A percentile compares a stretch with the other conserved stretches of the same genome.
phyloP scores from a whole-genome alignment of 2,797 vertebrate species.

The Telmatherina bonti region DNA sequence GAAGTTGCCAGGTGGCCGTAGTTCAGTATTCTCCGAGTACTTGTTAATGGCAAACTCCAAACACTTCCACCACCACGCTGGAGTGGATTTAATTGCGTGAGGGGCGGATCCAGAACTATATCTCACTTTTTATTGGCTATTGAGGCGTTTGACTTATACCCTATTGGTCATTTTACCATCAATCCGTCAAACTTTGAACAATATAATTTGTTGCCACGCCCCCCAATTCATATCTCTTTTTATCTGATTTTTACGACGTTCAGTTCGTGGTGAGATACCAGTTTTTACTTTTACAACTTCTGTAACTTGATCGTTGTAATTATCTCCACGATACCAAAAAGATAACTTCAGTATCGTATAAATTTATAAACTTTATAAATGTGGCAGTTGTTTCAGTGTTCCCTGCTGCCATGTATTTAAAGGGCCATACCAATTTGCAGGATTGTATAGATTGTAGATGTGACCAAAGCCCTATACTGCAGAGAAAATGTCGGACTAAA shows the following conservation, averaged over 20 bases:
- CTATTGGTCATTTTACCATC: constrained; percentile 67
- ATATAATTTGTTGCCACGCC: constrained; percentile 41
- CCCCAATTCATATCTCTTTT: constrained; percentile 39
- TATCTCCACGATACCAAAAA: too few relatives aligned
- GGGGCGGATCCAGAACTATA: constrained; percentile 20
- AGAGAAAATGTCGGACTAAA: not conserved
- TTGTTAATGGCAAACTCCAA: constrained; percentile 56
- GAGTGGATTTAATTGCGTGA: constrained; percentile 75
- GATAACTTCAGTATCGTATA: too few relatives aligned
- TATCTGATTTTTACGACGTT: not conserved
- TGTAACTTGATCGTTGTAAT: not conserved
- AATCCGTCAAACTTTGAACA: constrained; percentile 57
- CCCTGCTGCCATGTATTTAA: not conserved
- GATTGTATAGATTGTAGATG: not conserved
- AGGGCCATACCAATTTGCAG: not conserved
- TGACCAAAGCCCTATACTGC: not conserved
- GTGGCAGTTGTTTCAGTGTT: not conserved
- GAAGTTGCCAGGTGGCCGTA: constrained; percentile 38
- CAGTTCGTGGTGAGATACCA: not conserved
- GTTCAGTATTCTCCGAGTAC: constrained; percentile 8
- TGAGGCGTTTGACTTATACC: rapidly evolving
- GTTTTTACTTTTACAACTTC: not conserved
- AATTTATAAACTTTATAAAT: not conserved
- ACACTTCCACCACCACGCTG: constrained; percentile 72
- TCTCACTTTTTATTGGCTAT: constrained; percentile 69